Conservation (phyloP, 1,140 invertebrate species). For the Aphidius ervi region DNA sequence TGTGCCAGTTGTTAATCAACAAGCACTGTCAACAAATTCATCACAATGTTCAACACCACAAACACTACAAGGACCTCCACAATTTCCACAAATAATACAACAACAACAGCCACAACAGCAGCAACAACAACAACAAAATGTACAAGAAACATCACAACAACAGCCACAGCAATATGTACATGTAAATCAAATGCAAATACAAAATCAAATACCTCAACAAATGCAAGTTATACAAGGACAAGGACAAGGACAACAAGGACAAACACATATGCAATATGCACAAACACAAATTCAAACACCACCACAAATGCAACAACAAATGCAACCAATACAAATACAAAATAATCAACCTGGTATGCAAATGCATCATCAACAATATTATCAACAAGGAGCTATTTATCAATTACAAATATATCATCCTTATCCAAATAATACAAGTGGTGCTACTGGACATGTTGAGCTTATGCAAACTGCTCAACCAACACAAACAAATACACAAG, state of each 20-base stretch:
- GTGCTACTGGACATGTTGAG: constrained; percentile 38
- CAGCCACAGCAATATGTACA: constrained; percentile 28
- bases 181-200: constrained; percentile 44
- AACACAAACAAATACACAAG: constrained; percentile 41
- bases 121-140: constrained; percentile 25
- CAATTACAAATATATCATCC: constrained; percentile 46
- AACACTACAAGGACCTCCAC: constrained; percentile 47
- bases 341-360: constrained; percentile 37
- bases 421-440: constrained; percentile 36
- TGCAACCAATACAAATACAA: constrained; percentile 40
- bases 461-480: constrained; percentile 38
- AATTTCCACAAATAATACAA: constrained; percentile 50
- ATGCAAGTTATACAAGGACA: constrained; percentile 30
- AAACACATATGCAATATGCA: constrained; percentile 37
- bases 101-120: constrained; percentile 40
- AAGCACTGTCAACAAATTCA: constrained; percentile 47
- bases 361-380: constrained; percentile 37
- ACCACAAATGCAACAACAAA: constrained; percentile 44
- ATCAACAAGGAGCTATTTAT: constrained; percentile 33
- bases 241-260: constrained; percentile 34
- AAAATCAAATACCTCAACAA: constrained; percentile 39
- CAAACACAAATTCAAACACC: constrained; percentile 34
- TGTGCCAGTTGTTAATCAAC: constrained; percentile 16
- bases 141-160: constrained; percentile 29
- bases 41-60: constrained; percentile 60